Evolutionary conservation across 2,113 vertebrate genomes (phyloP).

Genomic region (Xenotilapia longispinis): DNA sequence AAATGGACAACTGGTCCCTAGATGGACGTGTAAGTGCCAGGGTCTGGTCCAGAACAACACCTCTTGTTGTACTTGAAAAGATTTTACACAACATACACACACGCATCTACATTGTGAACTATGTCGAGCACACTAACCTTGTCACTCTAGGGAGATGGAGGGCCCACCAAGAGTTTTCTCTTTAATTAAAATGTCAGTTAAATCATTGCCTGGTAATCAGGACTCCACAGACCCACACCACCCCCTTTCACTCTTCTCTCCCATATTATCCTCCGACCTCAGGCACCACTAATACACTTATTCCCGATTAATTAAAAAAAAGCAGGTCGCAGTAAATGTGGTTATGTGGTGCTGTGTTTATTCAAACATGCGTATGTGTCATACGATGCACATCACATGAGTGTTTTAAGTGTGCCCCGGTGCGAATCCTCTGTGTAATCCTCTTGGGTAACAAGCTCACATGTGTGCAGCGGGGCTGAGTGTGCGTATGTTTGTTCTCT

Average conservation of each 20-base stretch:
- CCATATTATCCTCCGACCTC: conserved; percentile 32
- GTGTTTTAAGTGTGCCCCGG: neutral
- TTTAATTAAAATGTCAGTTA: conserved; percentile 80
- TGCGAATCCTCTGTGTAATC: neutral
- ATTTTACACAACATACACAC: neutral
- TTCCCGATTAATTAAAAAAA: conserved; percentile 57
- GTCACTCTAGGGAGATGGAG: conserved; percentile 63
- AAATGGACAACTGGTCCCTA: conserved; percentile 90
- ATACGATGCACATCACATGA: neutral
- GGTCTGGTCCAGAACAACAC: neutral
- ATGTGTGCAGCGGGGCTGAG: neutral
- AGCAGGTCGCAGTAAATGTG: conserved; percentile 27
- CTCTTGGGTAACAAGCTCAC: neutral
- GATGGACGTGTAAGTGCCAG: conserved; percentile 88
- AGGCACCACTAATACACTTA: conserved; percentile 23
- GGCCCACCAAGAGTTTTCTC: conserved; percentile 66
- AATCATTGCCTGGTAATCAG: conserved; percentile 76
- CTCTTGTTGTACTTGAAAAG: neutral
- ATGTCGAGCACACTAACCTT: conserved; percentile 44
- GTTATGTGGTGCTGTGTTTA: neutral
- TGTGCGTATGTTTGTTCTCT: conserved; percentile 30
- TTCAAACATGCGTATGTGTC: neutral
- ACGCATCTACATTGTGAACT: neutral
- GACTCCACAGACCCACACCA: conserved; percentile 44
- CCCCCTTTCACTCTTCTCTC: conserved; percentile 8